These are phyloP conservation scores for Myripristis jacobus DNA, from an alignment of 2,797 vertebrate species.

Conservation along the genomic window DNA sequence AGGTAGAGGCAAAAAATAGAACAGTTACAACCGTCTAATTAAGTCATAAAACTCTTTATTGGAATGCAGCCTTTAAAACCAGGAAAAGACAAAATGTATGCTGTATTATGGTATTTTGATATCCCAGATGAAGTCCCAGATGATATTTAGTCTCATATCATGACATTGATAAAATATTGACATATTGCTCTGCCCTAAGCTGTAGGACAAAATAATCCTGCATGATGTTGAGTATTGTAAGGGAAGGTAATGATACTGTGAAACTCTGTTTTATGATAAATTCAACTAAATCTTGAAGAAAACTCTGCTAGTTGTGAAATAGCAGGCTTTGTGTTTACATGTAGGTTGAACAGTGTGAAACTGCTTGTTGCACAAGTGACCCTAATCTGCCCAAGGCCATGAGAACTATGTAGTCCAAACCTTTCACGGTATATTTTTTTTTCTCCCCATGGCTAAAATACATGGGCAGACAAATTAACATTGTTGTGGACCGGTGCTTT, in stretches of 20 bases:
- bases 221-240: background rate
- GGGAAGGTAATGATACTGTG: background rate
- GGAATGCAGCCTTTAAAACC: too few species aligned
- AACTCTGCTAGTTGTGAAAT: background rate
- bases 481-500: constrained; percentile 52
- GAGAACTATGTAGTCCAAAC: constrained; percentile 42
- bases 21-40: too few species aligned
- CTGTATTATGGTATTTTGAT: too few species aligned
- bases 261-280: background rate
- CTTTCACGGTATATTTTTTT: constrained; percentile 39
- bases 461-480: constrained; percentile 55
- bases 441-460: constrained; percentile 32
- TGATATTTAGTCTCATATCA: too few species aligned
- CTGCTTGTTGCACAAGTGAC: constrained; percentile 41
- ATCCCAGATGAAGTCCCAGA: too few species aligned
- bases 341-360: constrained; percentile 14
- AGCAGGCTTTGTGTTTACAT: background rate
- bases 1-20: too few species aligned
- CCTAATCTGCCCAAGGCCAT: constrained; percentile 33
- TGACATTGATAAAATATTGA: too few species aligned
- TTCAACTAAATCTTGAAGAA: background rate
- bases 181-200: too few species aligned
- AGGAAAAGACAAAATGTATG: too few species aligned
- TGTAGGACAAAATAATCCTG: too few species aligned
- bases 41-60: too few species aligned